Evolutionary conservation across 2,888 invertebrate species (phyloP), one percentile per base, ranked within the genome.

Genomic region (Chymomyza amoena): DNA sequence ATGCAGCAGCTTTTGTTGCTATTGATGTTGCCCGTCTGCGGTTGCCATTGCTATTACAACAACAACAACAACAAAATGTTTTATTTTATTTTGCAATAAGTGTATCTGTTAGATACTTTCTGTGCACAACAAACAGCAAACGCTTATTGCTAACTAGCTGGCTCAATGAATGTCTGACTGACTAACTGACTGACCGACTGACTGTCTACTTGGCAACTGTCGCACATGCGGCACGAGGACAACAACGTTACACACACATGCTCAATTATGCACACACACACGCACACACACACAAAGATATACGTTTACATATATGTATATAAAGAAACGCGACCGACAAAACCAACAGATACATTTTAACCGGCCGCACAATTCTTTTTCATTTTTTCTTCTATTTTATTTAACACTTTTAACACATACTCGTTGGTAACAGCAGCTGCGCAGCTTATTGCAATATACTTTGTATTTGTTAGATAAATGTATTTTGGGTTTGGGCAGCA

Each of bases 181-280:
- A 15, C 54, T 54, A 15, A 18, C 16, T 16, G 18, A 20, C 54
- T 54, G 54, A 20, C 20, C 15, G 54, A 18, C 16, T 73, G 67
- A 67, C 39, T 45, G 70, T 68, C 65, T 73, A 39, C 15, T 57
- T 56, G 60, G 36, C 60, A 56, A 7, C 67, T 71, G 68, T 59
- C 52, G 32, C 66, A 50, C 59, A 32, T 69, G 77, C 71, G 77
- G 69, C 78, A 68, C 78, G 77, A 69, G 70, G 64, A 74, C 62
- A 28, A 36, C n/a, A 32, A 54, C 20, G 25, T 15, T 13, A 13
- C 39, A 45, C 39, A 45, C 13, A 45, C 39, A 45, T 13, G 13
- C 39, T 13, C 39, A 45, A 13, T 6, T 7, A 45, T 6, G 39
- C 39, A 45, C 39, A 45, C 13, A 13, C 39, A 45, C 39, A 39